phyloP scores from a whole-genome alignment of 2,888 invertebrate genomes.

The Graphium colonna region DNA sequence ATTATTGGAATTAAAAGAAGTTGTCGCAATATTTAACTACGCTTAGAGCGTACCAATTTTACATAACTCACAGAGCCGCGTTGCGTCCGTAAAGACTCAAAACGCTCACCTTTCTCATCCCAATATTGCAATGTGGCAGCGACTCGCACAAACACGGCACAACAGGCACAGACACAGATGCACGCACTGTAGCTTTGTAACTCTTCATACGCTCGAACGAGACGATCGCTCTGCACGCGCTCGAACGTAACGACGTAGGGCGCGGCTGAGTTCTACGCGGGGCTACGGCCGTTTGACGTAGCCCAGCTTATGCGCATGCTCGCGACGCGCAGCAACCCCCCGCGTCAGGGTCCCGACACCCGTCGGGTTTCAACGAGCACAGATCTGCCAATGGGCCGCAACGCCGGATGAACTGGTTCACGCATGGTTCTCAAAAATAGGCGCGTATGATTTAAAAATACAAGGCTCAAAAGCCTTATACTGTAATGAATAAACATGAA shows the following conservation, averaged over 20 bases:
- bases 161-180: neutral
- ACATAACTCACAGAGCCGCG: neutral
- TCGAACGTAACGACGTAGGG: slow-evolving; percentile 53
- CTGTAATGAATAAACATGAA: too few species aligned
- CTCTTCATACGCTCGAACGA: neutral
- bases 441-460: neutral
- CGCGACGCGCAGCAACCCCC: slow-evolving; percentile 54
- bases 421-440: neutral
- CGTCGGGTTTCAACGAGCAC: slow-evolving; percentile 44
- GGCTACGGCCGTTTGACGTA: neutral
- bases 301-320: slow-evolving; percentile 60
- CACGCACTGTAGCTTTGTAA: neutral
- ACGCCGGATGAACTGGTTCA: neutral
- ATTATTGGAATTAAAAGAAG: too few species aligned
- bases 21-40: too few species aligned
- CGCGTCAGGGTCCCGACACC: slow-evolving; percentile 25
- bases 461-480: neutral
- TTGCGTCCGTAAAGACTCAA: neutral
- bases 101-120: neutral
- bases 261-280: neutral
- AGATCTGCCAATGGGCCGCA: neutral
- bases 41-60: neutral
- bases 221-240: slow-evolving; percentile 39
- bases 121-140: neutral
- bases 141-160: neutral